Conservation (phyloP, 2,888 invertebrate species). For the Tetragonula carbonaria region DNA sequence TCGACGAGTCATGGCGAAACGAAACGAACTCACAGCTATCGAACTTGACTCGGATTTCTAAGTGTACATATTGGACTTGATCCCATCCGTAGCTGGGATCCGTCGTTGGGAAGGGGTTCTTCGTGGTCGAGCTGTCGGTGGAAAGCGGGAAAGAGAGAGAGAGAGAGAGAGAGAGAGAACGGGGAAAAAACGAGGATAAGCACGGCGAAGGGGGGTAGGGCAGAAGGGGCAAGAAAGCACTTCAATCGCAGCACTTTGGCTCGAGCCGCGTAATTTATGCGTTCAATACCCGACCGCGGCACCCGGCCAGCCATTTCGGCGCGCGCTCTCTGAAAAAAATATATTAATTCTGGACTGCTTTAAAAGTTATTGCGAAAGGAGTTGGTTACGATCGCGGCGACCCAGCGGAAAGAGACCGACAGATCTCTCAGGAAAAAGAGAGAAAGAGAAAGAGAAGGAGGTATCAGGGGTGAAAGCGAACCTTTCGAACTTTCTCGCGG, state of each 20-base stretch:
- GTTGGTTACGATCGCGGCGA: slow-evolving; percentile 41
- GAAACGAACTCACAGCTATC: too few relatives aligned
- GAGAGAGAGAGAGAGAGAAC: not conserved
- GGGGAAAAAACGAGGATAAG: slow-evolving; percentile 27
- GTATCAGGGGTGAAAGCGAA: not conserved
- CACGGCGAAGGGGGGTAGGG: not conserved
- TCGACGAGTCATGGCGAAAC: too few relatives aligned
- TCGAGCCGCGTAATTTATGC: slow-evolving; percentile 76
- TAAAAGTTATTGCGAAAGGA: slow-evolving; percentile 77
- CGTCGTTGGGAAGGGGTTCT: slow-evolving; percentile 19
- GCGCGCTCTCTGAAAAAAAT: slow-evolving; percentile 55
- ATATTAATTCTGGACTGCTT: slow-evolving; percentile 72
- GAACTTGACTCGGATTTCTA: too few relatives aligned
- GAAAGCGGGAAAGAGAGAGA: not conserved
- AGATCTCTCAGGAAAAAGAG: not conserved
- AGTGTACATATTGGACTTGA: too few relatives aligned
- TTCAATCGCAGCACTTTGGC: slow-evolving; percentile 73
- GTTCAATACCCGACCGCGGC: slow-evolving; percentile 74
- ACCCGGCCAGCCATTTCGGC: slow-evolving; percentile 49
- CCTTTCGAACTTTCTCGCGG: slow-evolving; percentile 68
- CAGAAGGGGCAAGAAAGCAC: slow-evolving; percentile 63
- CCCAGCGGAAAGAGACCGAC: not conserved
- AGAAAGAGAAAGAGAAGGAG: too few relatives aligned
- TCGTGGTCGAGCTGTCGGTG: slow-evolving; percentile 28
- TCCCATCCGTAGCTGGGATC: too few relatives aligned